phyloP scores from a whole-genome alignment of 92 coral and sea anemone species.

The Desmophyllum pertusum region DNA sequence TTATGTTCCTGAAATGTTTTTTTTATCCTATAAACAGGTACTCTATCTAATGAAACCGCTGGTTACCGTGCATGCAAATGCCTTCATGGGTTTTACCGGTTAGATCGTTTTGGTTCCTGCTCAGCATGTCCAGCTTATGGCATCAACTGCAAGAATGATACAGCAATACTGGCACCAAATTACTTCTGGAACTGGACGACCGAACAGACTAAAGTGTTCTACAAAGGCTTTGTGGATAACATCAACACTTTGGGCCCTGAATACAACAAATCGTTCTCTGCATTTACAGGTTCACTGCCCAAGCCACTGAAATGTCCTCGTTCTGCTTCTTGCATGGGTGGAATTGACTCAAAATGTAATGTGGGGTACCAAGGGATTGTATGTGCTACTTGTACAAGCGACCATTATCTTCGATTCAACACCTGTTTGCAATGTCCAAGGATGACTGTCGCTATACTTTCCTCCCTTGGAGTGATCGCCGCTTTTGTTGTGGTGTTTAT shows the following conservation, averaged over 20 bases:
- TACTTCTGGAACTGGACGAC: constrained; percentile 59
- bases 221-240: constrained; percentile 35
- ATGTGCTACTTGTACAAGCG: constrained; percentile 35
- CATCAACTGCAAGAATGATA: constrained; percentile 36
- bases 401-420: constrained; percentile 38
- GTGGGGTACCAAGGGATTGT: constrained; percentile 42
- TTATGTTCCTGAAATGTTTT: not conserved
- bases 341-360: constrained; percentile 37
- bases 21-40: constrained; percentile 27
- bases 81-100: constrained; percentile 42
- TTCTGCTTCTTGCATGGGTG: constrained; percentile 36
- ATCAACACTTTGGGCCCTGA: constrained; percentile 7
- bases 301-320: constrained; percentile 46
- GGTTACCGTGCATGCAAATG: constrained; percentile 17
- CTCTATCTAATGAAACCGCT: constrained; percentile 3
- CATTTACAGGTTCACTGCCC: constrained; percentile 30
- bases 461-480: constrained; percentile 28
- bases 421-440: constrained; percentile 42
- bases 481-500: constrained; percentile 27
- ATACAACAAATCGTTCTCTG: constrained; percentile 15
- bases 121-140: constrained; percentile 37
- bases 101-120: constrained; percentile 52
- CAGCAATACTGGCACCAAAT: constrained; percentile 31
- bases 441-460: constrained; percentile 12
- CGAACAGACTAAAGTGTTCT: not conserved